These are phyloP conservation scores for Emydoidea blandingii DNA, from an alignment of 2,797 vertebrate species.

Conservation along the genomic window DNA sequence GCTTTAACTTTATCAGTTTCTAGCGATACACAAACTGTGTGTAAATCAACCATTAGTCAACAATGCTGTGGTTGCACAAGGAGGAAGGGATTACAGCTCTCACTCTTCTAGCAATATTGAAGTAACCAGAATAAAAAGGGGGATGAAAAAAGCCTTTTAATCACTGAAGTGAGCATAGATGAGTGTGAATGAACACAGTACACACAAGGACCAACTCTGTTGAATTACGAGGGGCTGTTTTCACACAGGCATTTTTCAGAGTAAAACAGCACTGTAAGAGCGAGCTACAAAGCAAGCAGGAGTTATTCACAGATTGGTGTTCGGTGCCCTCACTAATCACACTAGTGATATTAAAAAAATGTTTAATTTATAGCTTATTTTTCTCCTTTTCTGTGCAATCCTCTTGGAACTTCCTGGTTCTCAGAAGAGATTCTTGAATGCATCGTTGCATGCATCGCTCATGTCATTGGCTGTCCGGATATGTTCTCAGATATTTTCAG, in stretches of 20 bases:
- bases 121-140: neutral
- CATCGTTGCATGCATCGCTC: neutral
- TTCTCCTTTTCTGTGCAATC: slow-evolving; percentile 1
- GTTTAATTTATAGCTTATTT: neutral
- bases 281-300: neutral
- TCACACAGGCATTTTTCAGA: neutral
- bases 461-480: neutral
- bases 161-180: neutral
- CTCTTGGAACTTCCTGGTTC: neutral
- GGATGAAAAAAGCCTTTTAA: neutral
- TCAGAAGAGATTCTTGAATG: neutral
- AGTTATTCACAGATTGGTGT: slow-evolving; percentile 3
- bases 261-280: neutral
- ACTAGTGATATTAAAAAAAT: neutral
- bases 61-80: neutral
- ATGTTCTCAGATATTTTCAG: neutral
- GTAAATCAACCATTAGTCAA: no score
- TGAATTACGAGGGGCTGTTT: neutral
- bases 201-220: no score
- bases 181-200: neutral
- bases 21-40: neutral
- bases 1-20: neutral
- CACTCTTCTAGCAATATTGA: neutral
- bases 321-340: neutral
- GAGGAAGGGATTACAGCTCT: neutral